Evolutionary conservation across 2,797 vertebrate genomes (phyloP), one percentile per base, ranked within the genome.

Genomic region (Coilia nasus): DNA sequence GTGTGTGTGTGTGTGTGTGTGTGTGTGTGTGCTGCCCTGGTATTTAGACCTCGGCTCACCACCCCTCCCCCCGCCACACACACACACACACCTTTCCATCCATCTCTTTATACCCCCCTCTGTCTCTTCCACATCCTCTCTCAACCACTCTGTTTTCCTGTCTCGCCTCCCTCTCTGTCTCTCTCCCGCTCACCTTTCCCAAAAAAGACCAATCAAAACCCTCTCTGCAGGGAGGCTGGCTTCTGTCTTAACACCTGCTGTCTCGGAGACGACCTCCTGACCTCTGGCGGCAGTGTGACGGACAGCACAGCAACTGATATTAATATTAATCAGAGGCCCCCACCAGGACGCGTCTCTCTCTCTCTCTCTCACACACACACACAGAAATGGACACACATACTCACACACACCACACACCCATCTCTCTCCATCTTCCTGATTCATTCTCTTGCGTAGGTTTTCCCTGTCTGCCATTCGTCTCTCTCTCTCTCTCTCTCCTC

Each of bases 221-320:
- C 71, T 85, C 87, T 62, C 86, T 60, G 85, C 56, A 17, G 85
- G 87, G 86, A 83, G 86, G 86, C 71, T 83, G 87, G 84, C 86
- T 88, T 87, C 88, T 89, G 86, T 87, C 90, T 88, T 88, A 90
- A 88, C 87, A 87, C 87, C 85, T 67, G 87, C 90, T 86, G 88
- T 88, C 87, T 81, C 46, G 83, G 82, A 62, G 82, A 78, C 23
- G 85, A 90, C 87, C 88, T 84, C 25, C n/a, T 84, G 87, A 90
- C 90, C 87, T 89, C 87, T 86, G 87, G 67, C 57, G 87, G 85
- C 46, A 85, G 82, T 90, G 84, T 88, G 86, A 88, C 86, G 84
- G 90, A 87, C 87, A 83, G 83, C 86, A 88, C 85, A 86, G 88
- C 87, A 83, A 88, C 86, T 83, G 85, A 81, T 84, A 88, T 89